Conservation (phyloP, 2,113 vertebrate species). For the Cheirogaleus medius region DNA sequence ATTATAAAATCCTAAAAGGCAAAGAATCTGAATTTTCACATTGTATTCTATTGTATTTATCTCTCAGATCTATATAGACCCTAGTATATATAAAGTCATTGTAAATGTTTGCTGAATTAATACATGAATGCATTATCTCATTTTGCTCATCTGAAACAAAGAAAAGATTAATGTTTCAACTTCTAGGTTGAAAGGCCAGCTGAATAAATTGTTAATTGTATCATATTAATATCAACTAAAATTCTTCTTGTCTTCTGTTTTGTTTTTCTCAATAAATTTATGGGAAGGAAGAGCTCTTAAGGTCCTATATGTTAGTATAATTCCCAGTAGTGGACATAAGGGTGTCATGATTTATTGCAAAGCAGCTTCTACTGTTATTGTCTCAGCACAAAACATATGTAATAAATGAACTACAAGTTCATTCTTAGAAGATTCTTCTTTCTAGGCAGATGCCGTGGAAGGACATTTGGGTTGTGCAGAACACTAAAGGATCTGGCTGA, state of each 20-base stretch:
- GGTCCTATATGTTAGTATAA: not conserved
- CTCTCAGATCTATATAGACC: not conserved
- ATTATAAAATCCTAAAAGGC: not conserved
- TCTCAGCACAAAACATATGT: not conserved
- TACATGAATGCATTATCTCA: not conserved
- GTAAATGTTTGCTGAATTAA: not conserved
- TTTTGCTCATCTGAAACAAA: not conserved
- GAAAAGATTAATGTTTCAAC: not conserved
- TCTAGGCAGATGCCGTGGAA: not conserved
- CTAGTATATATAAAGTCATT: not conserved
- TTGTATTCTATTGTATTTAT: not conserved
- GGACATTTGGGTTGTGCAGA: not conserved
- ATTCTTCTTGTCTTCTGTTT: not conserved
- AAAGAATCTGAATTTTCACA: not conserved
- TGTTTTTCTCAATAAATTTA: constrained; percentile 20
- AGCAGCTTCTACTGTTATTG: not conserved
- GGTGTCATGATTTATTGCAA: not conserved
- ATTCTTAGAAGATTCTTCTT: not conserved
- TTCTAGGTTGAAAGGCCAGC: not conserved
- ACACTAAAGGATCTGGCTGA: not conserved
- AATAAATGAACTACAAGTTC: not conserved
- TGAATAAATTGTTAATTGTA: not conserved
- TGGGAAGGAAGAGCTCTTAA: not conserved
- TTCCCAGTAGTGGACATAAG: not conserved
- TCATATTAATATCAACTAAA: constrained; percentile 20